phyloP scores from a whole-genome alignment of 92 coral and sea anemone species.

The Blastomussa wellsi region DNA sequence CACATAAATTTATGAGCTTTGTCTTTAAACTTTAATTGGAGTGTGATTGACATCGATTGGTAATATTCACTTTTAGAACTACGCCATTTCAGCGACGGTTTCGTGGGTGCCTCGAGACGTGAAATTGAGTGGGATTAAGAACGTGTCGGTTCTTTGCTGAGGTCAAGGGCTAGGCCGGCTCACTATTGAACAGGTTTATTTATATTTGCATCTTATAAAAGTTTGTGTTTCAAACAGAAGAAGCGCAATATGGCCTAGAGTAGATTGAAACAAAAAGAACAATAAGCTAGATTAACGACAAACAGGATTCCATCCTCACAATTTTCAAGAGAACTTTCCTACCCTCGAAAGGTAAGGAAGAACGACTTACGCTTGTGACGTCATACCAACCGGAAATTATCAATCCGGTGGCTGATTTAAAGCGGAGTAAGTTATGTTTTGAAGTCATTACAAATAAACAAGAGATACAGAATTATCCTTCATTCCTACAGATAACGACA shows the following conservation, averaged over 20 bases:
- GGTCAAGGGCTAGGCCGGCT: conserved; percentile 17
- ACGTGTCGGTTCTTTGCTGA: neutral
- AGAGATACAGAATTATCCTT: neutral
- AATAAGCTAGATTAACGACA: neutral
- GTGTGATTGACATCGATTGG: neutral
- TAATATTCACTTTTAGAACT: neutral
- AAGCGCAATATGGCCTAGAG: neutral
- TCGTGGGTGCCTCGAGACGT: conserved; percentile 10
- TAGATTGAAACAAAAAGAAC: neutral
- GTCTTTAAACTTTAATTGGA: neutral
- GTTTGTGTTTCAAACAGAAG: neutral
- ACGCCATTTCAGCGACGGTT: neutral
- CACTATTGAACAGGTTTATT: neutral
- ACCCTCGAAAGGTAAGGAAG: neutral
- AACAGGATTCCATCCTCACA: conserved; percentile 3
- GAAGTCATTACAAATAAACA: conserved; percentile 9
- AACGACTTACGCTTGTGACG: conserved; percentile 25
- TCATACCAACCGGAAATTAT: conserved; percentile 27
- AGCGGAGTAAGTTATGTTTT: neutral
- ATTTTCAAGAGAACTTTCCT: conserved; percentile 24
- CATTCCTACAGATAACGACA: neutral
- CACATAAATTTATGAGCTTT: neutral
- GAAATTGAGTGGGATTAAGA: conserved; percentile 24
- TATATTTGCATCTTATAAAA: neutral
- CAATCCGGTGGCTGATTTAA: conserved; percentile 1